These are phyloP conservation scores for Quiscalus mexicanus DNA, from an alignment of 2,113 vertebrate genomes.

Conservation along the genomic window DNA sequence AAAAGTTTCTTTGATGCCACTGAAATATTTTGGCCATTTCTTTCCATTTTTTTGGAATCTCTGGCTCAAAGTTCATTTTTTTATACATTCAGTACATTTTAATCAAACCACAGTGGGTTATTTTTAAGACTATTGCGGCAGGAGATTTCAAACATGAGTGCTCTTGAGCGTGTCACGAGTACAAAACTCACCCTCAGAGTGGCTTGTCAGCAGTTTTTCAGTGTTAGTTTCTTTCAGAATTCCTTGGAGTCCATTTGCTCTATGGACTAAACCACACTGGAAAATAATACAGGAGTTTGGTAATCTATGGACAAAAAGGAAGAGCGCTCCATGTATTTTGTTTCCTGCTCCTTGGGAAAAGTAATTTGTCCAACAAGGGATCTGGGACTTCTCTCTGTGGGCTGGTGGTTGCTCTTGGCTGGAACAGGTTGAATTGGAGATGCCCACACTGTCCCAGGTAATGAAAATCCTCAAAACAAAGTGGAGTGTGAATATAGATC, in stretches of 20 bases:
- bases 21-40: background rate
- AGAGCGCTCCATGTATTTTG: background rate
- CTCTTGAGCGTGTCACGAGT: background rate
- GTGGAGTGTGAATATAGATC: background rate
- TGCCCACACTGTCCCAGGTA: background rate
- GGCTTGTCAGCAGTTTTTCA: conserved; percentile 15
- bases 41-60: background rate
- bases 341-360: background rate
- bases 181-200: background rate
- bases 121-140: background rate
- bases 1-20: background rate
- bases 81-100: conserved; percentile 46
- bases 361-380: background rate
- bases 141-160: background rate
- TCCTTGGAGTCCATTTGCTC: background rate
- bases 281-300: background rate
- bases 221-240: background rate
- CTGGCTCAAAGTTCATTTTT: background rate
- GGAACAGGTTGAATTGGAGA: background rate
- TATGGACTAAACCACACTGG: background rate
- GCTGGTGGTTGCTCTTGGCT: background rate
- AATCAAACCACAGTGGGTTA: background rate
- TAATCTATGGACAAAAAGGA: background rate
- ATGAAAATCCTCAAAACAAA: background rate
- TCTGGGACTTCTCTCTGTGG: background rate